Evolutionary conservation across 2,888 invertebrate species (phyloP).

Genomic region (Gymnocheta viridis): DNA sequence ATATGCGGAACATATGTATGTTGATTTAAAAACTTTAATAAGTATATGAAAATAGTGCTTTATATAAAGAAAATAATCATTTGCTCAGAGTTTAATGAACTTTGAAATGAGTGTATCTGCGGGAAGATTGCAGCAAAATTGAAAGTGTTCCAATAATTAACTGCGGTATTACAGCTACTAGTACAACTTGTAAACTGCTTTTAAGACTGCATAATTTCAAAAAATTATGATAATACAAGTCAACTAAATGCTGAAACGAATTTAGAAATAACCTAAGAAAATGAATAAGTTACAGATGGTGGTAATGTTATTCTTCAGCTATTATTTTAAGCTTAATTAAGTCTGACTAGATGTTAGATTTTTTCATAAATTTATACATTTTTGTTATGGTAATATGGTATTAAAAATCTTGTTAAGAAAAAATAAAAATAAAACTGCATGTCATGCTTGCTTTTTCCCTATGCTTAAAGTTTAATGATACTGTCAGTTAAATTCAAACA

Average conservation of each 20-base stretch:
- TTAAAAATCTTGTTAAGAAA: slow-evolving; percentile 29
- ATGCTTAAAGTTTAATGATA: background rate
- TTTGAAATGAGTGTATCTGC: too few species aligned
- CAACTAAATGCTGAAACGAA: too few species aligned
- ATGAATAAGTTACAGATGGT: background rate
- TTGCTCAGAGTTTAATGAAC: background rate
- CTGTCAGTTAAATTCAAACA: slow-evolving; percentile 38
- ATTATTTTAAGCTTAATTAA: slow-evolving; percentile 8
- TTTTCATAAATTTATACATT: background rate
- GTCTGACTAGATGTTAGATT: background rate
- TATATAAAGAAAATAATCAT: background rate
- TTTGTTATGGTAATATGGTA: background rate
- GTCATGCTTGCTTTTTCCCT: slow-evolving; percentile 36
- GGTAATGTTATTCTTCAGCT: background rate
- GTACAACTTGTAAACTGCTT: too few species aligned
- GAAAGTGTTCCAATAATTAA: background rate
- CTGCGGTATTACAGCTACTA: background rate
- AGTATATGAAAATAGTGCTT: background rate
- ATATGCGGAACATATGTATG: background rate
- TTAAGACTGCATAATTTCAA: too few species aligned
- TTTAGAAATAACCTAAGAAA: too few species aligned
- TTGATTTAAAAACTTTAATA: background rate
- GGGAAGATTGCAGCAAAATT: background rate
- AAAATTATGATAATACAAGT: too few species aligned
- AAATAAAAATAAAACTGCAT: slow-evolving; percentile 22